phyloP scores from a whole-genome alignment of 2,797 vertebrate genomes.

The Trichosurus vulpecula region DNA sequence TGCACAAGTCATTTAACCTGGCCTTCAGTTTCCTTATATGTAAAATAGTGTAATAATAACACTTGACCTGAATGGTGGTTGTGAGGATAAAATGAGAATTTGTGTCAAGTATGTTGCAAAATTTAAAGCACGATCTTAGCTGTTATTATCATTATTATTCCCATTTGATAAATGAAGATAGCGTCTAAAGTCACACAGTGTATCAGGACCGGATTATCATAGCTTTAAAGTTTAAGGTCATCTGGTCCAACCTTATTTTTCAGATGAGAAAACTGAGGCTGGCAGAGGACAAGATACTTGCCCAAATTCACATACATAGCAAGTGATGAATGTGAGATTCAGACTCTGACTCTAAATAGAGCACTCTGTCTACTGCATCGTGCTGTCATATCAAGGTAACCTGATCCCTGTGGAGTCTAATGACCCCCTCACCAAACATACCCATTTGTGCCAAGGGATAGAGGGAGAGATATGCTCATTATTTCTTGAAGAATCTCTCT shows the following conservation, averaged over 20 bases:
- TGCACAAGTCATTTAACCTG: background rate
- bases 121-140: background rate
- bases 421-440: background rate
- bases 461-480: background rate
- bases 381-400: background rate
- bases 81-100: background rate
- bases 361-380: background rate
- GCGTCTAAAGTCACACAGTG: background rate
- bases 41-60: background rate
- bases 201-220: background rate
- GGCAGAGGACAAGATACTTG: background rate
- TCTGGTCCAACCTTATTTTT: background rate
- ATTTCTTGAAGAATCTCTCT: background rate
- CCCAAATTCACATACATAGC: background rate
- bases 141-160: background rate
- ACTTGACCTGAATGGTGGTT: background rate
- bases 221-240: background rate
- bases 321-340: background rate
- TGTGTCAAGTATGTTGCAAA: background rate
- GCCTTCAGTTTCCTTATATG: background rate
- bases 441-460: background rate
- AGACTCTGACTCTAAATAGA: background rate
- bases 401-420: background rate
- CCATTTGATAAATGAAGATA: background rate
- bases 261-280: background rate